phyloP scores from a whole-genome alignment of 2,888 invertebrate genomes.

The Matsumyia berberina region DNA sequence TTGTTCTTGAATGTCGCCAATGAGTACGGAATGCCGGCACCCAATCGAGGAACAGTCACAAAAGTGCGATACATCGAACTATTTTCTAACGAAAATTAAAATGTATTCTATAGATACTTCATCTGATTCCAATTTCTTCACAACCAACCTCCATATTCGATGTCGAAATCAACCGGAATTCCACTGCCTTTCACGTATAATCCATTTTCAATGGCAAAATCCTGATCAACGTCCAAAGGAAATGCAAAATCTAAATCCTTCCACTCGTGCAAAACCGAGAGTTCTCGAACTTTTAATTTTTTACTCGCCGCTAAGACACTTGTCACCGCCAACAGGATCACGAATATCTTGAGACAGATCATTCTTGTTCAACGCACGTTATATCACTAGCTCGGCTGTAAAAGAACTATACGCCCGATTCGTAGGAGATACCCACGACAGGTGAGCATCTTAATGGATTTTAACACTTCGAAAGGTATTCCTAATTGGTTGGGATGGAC shows the following conservation, averaged over 20 bases:
- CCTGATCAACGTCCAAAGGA: conserved; percentile 84
- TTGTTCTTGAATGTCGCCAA: conserved; percentile 87
- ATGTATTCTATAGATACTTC: background rate
- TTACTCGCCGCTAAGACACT: conserved; percentile 6
- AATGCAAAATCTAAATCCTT: conserved; percentile 88
- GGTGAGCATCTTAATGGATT: background rate
- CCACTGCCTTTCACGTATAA: conserved; percentile 87
- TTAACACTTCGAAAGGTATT: conserved; percentile 11
- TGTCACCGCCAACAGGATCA: conserved; percentile 16
- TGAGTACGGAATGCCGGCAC: conserved; percentile 89
- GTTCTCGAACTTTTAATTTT: conserved; percentile 40
- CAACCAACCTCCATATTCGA: conserved; percentile 81
- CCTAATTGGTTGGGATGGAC: conserved; percentile 16
- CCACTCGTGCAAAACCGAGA: conserved; percentile 87
- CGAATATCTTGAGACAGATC: conserved; percentile 22
- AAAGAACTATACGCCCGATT: conserved; percentile 23
- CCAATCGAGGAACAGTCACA: conserved; percentile 90
- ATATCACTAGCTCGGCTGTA: conserved; percentile 39
- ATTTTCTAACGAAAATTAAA: conserved; percentile 70
- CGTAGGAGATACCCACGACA: background rate
- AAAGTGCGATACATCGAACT: conserved; percentile 86
- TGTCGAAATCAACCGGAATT: conserved; percentile 85
- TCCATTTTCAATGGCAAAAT: conserved; percentile 84
- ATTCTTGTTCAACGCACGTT: conserved; percentile 45
- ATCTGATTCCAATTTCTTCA: background rate